Base-by-base conservation (phyloP, 2,888 invertebrate genomes). In the Hirtodrosophila duncani region DNA sequence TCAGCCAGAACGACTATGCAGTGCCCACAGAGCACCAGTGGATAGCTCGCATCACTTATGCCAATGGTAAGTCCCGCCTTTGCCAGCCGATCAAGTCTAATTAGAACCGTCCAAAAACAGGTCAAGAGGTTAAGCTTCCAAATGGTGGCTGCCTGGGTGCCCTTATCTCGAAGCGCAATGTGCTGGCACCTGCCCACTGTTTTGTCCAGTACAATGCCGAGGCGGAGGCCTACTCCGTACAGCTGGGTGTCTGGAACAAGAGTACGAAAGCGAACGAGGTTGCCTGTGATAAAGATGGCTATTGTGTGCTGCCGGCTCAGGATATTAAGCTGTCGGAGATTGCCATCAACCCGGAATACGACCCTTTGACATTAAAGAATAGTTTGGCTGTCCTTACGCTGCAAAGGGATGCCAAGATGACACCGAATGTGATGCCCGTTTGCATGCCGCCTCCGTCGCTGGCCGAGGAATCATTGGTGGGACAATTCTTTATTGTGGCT, bases 1-100 rank as follows among this genome's bases (percentile, higher is more conserved):
- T 67, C 1, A 55, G 18, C 1, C 58, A 50, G 11, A 6, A 2
- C 0, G 0, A 1, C 0, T 69, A 23, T 29, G 69, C 74, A 1
- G 31, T 48, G 10, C 74, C 74, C 24, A 68, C 61, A 1, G 74
- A 75, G 29, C 70, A 75, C 9, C 74, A 70, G 43, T 75, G 74
- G 74, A 7, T 75, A 27, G 77, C 48, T 0, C 66, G 62, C 3
- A 65, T 75, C 1, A 50, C 43, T 0, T 77, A 62, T 23, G 17
- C 4, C 6, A 44, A 60, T n/a, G 68, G 74, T 70, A 31, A 56
- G 55, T 18, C 11, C 3, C n/a, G 6, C 1, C 4, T 9, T 27
- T 26, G 8, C 1, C 5, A 31, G 4, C 5, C 10, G 3, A 26
- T 2, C 6, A 1, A 6, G 3, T 0, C 5, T 11, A 0, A 9